phyloP scores from a whole-genome alignment of 2,888 invertebrate species.

The Heliconius ethilla region DNA sequence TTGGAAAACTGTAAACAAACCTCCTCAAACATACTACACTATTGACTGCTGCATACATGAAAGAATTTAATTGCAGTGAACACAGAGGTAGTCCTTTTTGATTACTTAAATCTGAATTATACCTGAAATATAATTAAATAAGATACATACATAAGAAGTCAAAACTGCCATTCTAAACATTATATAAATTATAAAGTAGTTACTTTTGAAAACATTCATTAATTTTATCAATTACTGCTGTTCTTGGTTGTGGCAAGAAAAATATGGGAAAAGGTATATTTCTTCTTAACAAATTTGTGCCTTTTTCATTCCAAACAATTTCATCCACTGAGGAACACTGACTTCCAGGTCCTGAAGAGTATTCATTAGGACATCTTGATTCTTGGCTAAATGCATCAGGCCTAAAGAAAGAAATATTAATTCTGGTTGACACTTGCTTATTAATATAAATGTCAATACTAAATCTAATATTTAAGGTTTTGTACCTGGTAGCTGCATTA shows the following conservation, averaged over 20 bases:
- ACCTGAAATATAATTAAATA: constrained; percentile 64
- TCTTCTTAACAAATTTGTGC: constrained; percentile 87
- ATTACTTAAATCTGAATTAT: constrained; percentile 85
- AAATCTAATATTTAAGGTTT: neutral
- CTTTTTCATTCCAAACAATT: constrained; percentile 92
- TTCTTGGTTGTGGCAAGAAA: constrained; percentile 81
- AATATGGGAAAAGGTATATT: constrained; percentile 96
- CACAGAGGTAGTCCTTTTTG: constrained; percentile 89
- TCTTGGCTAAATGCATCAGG: constrained; percentile 82
- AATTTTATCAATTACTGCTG: constrained; percentile 83
- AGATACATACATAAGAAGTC: constrained; percentile 6
- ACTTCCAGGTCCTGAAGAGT: constrained; percentile 76
- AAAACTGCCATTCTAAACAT: neutral
- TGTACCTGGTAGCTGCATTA: constrained; percentile 68
- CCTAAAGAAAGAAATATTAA: constrained; percentile 47
- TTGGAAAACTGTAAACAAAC: constrained; percentile 48
- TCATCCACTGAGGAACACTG: constrained; percentile 77
- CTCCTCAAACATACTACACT: constrained; percentile 92
- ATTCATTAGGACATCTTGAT: constrained; percentile 91
- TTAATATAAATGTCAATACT: neutral
- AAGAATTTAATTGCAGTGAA: constrained; percentile 91
- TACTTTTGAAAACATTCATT: constrained; percentile 82
- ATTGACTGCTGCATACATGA: constrained; percentile 95
- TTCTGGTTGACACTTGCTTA: neutral
- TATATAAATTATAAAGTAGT: constrained; percentile 5